Percentiles rank a stretch among this genome's conserved stretches.
Evolutionary conservation across 2,888 invertebrate species (phyloP).

Genomic region (Bembecia ichneumoniformis): DNA sequence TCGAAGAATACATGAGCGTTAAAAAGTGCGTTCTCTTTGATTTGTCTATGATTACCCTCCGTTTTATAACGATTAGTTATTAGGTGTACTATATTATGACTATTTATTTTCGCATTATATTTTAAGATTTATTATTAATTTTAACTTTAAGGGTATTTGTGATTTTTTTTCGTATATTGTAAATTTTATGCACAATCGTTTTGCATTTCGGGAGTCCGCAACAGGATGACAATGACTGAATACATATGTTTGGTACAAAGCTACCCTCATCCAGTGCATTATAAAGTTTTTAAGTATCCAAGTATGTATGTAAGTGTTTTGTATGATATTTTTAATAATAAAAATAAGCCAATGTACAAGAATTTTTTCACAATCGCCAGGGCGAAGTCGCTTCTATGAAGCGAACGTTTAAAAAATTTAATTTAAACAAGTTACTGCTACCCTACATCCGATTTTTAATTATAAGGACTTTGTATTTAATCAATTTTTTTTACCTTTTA

Average conservation of each 20-base stretch:
- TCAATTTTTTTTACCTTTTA: neutral
- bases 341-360: conserved; percentile 45
- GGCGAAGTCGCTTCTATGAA: conserved; percentile 60
- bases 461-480: neutral
- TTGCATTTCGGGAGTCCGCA: conserved; percentile 47
- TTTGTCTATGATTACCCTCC: conserved; percentile 44
- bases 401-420: conserved; percentile 15
- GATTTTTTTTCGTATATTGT: conserved; percentile 39
- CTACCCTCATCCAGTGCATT: conserved; percentile 62
- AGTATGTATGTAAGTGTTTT: conserved; percentile 45
- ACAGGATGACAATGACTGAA: conserved; percentile 39
- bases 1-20: neutral
- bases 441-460: neutral
- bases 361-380: conserved; percentile 42
- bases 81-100: conserved; percentile 13
- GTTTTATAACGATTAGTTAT: conserved; percentile 26
- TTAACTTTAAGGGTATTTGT: conserved; percentile 24
- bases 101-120: conserved; percentile 52
- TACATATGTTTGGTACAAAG: conserved; percentile 49
- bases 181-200: conserved; percentile 33
- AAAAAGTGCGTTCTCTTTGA: neutral
- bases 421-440: neutral
- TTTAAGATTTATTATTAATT: conserved; percentile 19
- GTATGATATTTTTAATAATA: conserved; percentile 52
- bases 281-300: conserved; percentile 49